These are phyloP conservation scores for rat (Rattus norvegicus) DNA, from an alignment of 2,113 vertebrate genomes.

Conservation along the genomic window DNA sequence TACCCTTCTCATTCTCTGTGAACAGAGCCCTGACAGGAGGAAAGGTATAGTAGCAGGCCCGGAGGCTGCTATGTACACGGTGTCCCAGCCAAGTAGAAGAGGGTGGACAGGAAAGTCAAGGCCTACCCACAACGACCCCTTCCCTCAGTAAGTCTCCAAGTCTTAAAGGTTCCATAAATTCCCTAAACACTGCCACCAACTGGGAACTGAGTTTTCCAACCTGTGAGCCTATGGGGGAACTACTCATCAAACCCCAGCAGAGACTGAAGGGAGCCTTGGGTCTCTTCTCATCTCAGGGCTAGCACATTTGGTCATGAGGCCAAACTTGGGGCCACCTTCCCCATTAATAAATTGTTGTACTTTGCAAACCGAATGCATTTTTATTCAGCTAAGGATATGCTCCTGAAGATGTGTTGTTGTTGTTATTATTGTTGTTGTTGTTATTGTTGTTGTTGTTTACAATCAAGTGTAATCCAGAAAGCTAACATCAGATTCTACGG, in stretches of 20 bases:
- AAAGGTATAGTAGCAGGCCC: background rate
- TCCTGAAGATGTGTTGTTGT: background rate
- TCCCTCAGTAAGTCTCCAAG: background rate
- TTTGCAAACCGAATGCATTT: background rate
- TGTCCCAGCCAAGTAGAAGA: background rate
- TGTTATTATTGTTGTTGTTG: constrained; percentile 16
- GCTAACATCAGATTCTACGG: background rate
- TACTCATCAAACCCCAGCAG: background rate
- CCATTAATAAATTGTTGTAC: background rate
- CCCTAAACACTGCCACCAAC: background rate
- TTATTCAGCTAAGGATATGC: background rate
- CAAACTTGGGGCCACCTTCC: background rate
- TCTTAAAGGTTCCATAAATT: background rate
- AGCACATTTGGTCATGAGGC: background rate
- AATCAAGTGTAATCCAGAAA: constrained; percentile 16
- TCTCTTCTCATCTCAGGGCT: background rate
- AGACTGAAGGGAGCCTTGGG: background rate
- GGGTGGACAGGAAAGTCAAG: background rate
- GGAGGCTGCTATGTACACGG: background rate
- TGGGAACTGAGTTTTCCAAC: background rate
- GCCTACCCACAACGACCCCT: background rate
- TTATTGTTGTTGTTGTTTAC: background rate
- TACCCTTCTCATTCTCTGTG: background rate
- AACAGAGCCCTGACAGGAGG: background rate
- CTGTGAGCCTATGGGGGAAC: background rate